Evolutionary conservation across 2,113 vertebrate genomes (phyloP), one percentile per base, ranked within the genome.

Genomic region (Lethenteron camtschaticum): DNA sequence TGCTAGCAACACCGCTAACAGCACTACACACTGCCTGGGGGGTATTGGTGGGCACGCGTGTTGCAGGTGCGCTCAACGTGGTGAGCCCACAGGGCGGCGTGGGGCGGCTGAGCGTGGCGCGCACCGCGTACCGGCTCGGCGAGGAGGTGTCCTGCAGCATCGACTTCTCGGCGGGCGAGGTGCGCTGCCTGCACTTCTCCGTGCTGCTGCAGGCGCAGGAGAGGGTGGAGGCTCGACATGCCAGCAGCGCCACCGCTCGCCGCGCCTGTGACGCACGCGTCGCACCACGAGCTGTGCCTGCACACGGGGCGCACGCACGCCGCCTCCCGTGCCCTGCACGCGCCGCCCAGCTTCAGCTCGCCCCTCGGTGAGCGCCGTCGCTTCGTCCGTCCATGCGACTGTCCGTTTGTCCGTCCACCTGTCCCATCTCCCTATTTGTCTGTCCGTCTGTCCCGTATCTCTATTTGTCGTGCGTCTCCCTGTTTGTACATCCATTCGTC

Each of bases 91-190:
- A 84, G 13, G 92, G 94, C 13, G 94, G 90, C 74, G 90, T 99
- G 73, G 90, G 86, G 4, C 91, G 87, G 0, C 94, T 99, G 77
- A 90, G 91, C 78, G 90, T 99, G 79, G 96, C 96, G 79, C 96
- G 96, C 77, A 89, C 82, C 0, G 81, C 95, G 2, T 99, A 96
- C 81, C 85, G 90, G 78, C 84, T 99, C 0, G 94, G 94, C 10
- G 94, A 99, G 74, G 94, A 96, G 8, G 84, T 99, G 69, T 79
- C 96, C 3, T 90, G 94, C 59, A 90, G 88, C 1, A 90, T 99
- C 71, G 89, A 81, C 76, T 89, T 96, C 75, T 92, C 87, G 0
- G 90, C 95, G 72, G 91, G 94, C 58, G 87, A 92, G 57, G 89
- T 96, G 69, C 89, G 88, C 0, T 99, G 94, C 75, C 77, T 99